phyloP scores from a whole-genome alignment of 2,888 invertebrate genomes.

The Diplolepis rosae region DNA sequence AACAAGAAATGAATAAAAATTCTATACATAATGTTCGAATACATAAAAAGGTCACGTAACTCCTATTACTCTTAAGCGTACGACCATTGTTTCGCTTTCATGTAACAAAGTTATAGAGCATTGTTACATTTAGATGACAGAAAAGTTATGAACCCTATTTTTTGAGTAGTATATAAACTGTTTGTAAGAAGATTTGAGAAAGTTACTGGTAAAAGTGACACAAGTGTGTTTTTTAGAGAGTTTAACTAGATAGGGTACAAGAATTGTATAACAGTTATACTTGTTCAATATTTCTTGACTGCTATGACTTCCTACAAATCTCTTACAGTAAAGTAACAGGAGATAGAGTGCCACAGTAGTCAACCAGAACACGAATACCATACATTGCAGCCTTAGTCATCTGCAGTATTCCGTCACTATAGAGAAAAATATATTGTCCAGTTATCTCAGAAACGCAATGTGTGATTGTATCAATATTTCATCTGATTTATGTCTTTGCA shows the following conservation, averaged over 20 bases:
- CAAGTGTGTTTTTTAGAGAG: neutral
- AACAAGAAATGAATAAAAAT: too few relatives aligned
- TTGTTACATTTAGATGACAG: too few relatives aligned
- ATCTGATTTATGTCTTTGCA: neutral
- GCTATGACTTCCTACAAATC: constrained; percentile 20
- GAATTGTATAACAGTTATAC: constrained; percentile 22
- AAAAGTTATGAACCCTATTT: too few relatives aligned
- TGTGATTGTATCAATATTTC: neutral
- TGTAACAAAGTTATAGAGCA: too few relatives aligned
- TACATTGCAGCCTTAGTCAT: constrained; percentile 3
- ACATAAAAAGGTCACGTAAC: too few relatives aligned
- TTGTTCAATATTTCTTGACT: constrained; percentile 18
- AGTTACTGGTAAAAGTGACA: neutral
- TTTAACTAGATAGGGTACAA: neutral
- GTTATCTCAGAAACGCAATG: neutral
- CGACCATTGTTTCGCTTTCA: too few relatives aligned
- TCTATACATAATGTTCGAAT: too few relatives aligned
- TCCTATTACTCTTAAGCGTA: too few relatives aligned
- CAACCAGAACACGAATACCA: constrained; percentile 6
- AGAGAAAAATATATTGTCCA: neutral
- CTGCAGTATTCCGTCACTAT: neutral
- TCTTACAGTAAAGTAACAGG: neutral
- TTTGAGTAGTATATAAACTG: too few relatives aligned
- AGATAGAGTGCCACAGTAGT: constrained; percentile 9
- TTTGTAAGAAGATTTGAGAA: neutral